Percentiles rank a stretch among this genome's conserved stretches.
Evolutionary conservation across 2,113 vertebrate genomes (phyloP).

Genomic region (Galeopterus variegatus): DNA sequence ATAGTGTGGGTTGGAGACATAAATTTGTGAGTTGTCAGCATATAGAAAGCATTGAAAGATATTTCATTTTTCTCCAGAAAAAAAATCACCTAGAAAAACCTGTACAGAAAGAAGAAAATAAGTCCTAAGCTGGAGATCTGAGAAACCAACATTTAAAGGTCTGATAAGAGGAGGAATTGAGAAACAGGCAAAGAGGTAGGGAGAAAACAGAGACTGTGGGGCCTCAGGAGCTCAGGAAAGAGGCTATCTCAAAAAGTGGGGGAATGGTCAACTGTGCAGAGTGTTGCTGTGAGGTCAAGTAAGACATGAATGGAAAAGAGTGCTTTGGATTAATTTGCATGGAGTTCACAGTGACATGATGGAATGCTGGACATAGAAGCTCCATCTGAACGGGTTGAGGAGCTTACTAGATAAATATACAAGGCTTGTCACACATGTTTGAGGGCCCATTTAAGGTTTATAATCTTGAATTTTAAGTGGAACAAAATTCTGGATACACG

Average conservation of each 20-base stretch:
- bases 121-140: constrained; percentile 12
- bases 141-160: constrained; percentile 54
- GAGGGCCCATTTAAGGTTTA: background rate
- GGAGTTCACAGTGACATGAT: background rate
- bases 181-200: background rate
- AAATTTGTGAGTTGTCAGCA: background rate
- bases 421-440: background rate
- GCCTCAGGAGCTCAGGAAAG: constrained; percentile 30
- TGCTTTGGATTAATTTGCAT: background rate
- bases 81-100: background rate
- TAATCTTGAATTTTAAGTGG: constrained; percentile 44
- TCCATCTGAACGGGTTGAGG: background rate
- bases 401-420: background rate
- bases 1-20: background rate
- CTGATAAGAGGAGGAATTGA: background rate
- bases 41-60: background rate
- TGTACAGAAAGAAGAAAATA: background rate
- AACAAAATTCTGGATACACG: background rate
- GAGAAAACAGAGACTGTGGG: background rate
- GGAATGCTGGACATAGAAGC: background rate
- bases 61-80: background rate
- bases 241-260: background rate
- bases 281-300: background rate
- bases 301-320: background rate
- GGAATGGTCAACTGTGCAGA: background rate